phyloP scores from a whole-genome alignment of 2,797 vertebrate genomes.

The Scyliorhinus canicula region DNA sequence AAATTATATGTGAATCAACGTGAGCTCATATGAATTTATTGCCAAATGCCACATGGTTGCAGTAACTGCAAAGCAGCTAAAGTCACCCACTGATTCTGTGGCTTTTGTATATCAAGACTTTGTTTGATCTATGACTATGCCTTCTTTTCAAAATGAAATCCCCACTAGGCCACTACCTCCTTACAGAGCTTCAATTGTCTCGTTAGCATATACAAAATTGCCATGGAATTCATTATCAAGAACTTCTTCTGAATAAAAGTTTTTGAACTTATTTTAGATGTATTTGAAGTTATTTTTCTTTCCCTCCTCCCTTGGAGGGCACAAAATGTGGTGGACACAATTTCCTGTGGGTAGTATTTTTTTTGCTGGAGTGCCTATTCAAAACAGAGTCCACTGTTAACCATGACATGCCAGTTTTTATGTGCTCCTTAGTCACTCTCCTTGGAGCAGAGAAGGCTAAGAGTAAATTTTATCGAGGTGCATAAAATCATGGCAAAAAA shows the following conservation, averaged over 20 bases:
- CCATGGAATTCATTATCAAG: conserved; percentile 7
- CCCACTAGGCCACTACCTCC: neutral
- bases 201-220: conserved; percentile 20
- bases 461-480: neutral
- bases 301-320: neutral
- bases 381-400: neutral
- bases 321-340: neutral
- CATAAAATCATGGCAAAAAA: neutral
- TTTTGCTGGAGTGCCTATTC: neutral
- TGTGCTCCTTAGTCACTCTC: neutral
- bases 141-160: conserved; percentile 14
- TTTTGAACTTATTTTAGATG: conserved; percentile 32
- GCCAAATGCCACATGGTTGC: neutral
- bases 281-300: conserved; percentile 22
- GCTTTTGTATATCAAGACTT: neutral
- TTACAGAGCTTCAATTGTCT: conserved; percentile 25
- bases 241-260: neutral
- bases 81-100: conserved; percentile 30
- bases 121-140: conserved; percentile 21
- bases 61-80: conserved; percentile 6
- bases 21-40: conserved; percentile 18
- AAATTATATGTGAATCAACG: neutral
- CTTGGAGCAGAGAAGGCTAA: neutral
- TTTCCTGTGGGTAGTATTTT: conserved; percentile 4
- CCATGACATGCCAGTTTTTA: neutral